These are phyloP conservation scores for Dasyurus viverrinus DNA, from an alignment of 2,113 vertebrate genomes.

Conservation along the genomic window DNA sequence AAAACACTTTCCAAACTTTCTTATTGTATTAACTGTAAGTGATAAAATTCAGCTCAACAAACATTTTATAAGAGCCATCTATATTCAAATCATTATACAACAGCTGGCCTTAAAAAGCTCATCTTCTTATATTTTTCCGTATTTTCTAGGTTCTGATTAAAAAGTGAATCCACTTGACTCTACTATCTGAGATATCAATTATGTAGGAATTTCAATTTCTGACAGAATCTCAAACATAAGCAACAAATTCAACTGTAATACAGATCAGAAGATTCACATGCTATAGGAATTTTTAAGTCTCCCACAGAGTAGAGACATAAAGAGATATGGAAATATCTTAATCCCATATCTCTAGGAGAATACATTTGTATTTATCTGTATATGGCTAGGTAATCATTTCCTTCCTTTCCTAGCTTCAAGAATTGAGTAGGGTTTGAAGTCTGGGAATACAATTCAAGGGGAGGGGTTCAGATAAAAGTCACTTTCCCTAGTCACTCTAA, in stretches of 20 bases:
- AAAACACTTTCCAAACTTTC: neutral
- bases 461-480: neutral
- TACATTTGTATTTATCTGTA: neutral
- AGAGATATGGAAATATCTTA: neutral
- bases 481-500: neutral
- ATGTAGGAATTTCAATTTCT: neutral
- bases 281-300: neutral
- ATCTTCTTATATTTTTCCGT: neutral
- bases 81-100: neutral
- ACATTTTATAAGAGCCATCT: neutral
- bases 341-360: neutral
- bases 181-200: neutral
- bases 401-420: neutral
- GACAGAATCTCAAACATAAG: neutral
- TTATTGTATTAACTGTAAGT: neutral
- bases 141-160: neutral
- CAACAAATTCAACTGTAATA: neutral
- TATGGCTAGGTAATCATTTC: neutral
- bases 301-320: no score
- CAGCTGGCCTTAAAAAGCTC: neutral
- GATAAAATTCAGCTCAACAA: neutral
- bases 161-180: neutral
- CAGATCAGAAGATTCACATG: neutral
- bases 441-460: neutral
- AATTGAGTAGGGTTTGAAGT: neutral